Evolutionary conservation across 2,888 invertebrate species (phyloP).

Genomic region (Dicyrtomina minuta): DNA sequence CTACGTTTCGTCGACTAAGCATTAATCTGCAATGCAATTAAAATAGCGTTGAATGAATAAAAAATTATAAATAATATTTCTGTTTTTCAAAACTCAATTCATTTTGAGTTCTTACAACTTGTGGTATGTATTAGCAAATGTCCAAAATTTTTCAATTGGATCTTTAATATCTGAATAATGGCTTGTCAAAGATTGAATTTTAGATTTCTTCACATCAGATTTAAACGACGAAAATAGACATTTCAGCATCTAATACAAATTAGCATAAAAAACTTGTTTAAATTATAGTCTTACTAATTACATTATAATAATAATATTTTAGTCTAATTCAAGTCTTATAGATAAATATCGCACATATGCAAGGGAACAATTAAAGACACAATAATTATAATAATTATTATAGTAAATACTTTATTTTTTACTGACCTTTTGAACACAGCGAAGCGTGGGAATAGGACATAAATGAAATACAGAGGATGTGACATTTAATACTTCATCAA

Average conservation of each 20-base stretch:
- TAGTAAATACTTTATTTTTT: no score
- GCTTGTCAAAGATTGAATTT: not conserved
- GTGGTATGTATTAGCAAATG: slow-evolving; percentile 27
- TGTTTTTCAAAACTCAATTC: no score
- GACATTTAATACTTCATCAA: slow-evolving; percentile 78
- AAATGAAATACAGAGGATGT: slow-evolving; percentile 70
- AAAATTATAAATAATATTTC: no score
- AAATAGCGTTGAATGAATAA: no score
- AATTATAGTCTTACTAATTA: no score
- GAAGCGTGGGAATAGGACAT: slow-evolving; percentile 69
- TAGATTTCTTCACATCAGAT: not conserved
- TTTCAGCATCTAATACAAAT: slow-evolving; percentile 14
- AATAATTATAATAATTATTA: no score
- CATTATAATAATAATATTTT: no score
- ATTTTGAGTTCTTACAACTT: slow-evolving; percentile 30
- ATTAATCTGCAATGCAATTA: slow-evolving; percentile 10
- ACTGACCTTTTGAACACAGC: slow-evolving; percentile 73
- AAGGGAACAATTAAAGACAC: slow-evolving; percentile 15
- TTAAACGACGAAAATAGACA: slow-evolving; percentile 17
- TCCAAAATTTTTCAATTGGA: slow-evolving; percentile 15
- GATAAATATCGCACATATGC: not conserved
- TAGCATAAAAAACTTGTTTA: slow-evolving; percentile 5
- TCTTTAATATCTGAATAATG: not conserved
- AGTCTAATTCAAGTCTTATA: no score
- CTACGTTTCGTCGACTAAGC: slow-evolving; percentile 20